These are phyloP conservation scores for Chalcosyrphus nemorum DNA, from an alignment of 2,888 invertebrate genomes.

Conservation along the genomic window DNA sequence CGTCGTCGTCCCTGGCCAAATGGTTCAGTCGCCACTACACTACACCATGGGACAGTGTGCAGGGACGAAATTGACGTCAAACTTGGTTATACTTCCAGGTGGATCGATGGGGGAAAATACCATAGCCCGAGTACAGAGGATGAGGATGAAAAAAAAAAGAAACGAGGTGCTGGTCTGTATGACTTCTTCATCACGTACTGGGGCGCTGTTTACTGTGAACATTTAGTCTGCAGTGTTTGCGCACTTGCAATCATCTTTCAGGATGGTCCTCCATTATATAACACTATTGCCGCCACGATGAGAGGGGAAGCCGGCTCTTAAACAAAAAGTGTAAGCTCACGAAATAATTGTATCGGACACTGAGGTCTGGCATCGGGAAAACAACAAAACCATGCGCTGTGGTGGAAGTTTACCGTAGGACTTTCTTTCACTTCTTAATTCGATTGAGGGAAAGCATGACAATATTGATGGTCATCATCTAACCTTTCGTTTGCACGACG, in stretches of 20 bases:
- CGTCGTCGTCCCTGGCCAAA: slow-evolving; percentile 65
- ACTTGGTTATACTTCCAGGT: slow-evolving; percentile 49
- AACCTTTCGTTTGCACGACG: background rate
- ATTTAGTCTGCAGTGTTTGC: slow-evolving; percentile 64
- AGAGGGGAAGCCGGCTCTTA: slow-evolving; percentile 6
- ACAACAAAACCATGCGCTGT: background rate
- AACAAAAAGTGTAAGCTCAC: slow-evolving; percentile 56
- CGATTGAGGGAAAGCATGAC: background rate
- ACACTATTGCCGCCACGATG: slow-evolving; percentile 25
- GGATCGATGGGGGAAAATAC: slow-evolving; percentile 35
- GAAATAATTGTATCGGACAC: slow-evolving; percentile 64
- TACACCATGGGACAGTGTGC: slow-evolving; percentile 31
- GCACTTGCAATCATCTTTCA: slow-evolving; percentile 69
- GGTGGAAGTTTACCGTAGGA: slow-evolving; percentile 1
- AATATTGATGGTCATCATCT: background rate
- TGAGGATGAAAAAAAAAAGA: slow-evolving; percentile 5
- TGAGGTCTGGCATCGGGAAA: slow-evolving; percentile 2
- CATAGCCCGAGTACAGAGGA: background rate
- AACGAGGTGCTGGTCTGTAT: slow-evolving; percentile 67
- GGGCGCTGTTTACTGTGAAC: slow-evolving; percentile 63
- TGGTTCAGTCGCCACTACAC: slow-evolving; percentile 68
- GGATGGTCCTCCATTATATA: slow-evolving; percentile 67
- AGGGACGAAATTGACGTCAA: slow-evolving; percentile 55
- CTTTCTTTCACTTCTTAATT: slow-evolving; percentile 30
- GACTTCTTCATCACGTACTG: slow-evolving; percentile 72